A percentile compares a stretch with the other conserved stretches of the same genome.
Evolutionary conservation across 2,888 invertebrate genomes (phyloP).

Genomic region (Aleiodes testaceus): DNA sequence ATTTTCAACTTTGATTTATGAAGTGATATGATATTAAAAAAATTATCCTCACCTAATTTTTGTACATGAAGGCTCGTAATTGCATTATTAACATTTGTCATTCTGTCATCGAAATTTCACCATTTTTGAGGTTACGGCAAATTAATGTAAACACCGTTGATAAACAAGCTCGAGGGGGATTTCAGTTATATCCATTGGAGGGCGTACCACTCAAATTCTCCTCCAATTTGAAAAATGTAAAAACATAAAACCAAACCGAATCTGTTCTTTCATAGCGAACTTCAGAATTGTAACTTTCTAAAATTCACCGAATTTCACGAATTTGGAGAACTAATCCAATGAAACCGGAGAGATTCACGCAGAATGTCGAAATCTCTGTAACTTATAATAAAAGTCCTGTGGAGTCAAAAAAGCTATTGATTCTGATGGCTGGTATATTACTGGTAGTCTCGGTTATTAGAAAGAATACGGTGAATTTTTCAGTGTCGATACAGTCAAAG

Average conservation of each 20-base stretch:
- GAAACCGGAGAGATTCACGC: conserved; percentile 54
- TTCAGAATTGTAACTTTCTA: too few species aligned
- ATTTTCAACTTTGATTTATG: background rate
- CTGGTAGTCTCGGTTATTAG: conserved; percentile 64
- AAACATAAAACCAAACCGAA: too few species aligned
- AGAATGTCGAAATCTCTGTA: conserved; percentile 50
- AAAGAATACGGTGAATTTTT: conserved; percentile 62
- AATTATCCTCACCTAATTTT: conserved; percentile 60
- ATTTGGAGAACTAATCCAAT: conserved; percentile 53
- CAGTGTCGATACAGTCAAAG: conserved; percentile 65
- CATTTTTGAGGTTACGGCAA: conserved; percentile 30
- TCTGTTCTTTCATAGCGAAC: too few species aligned
- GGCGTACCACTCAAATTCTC: too few species aligned
- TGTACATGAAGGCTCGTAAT: conserved; percentile 61
- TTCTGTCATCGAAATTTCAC: conserved; percentile 46
- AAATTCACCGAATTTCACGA: too few species aligned
- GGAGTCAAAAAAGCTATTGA: conserved; percentile 52
- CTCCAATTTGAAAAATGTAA: too few species aligned
- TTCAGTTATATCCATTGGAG: too few species aligned
- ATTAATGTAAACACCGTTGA: conserved; percentile 1
- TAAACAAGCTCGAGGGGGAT: background rate
- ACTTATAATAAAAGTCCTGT: conserved; percentile 54
- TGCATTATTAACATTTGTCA: conserved; percentile 54
- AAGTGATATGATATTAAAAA: background rate
- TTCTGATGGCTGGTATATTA: conserved; percentile 48